A percentile compares a stretch with the other conserved stretches of the same genome.
phyloP scores from a whole-genome alignment of 2,113 vertebrate species.

The Syrrhaptes paradoxus region DNA sequence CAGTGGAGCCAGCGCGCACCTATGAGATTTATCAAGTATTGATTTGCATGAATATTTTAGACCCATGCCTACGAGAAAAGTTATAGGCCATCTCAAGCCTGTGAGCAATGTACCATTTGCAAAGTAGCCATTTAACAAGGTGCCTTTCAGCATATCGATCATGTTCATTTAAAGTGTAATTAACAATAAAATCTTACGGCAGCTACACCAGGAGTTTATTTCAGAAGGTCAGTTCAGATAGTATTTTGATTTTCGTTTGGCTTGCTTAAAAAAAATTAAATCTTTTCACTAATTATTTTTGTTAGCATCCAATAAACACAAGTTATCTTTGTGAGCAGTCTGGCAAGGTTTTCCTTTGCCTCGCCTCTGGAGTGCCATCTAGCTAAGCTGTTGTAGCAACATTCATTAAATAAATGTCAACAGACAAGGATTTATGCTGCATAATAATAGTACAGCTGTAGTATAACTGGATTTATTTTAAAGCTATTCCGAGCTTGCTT shows the following conservation, averaged over 20 bases:
- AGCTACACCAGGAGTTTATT: neutral
- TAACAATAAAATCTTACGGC: neutral
- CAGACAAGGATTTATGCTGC: constrained; percentile 61
- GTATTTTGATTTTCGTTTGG: neutral
- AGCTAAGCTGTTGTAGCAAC: constrained; percentile 60
- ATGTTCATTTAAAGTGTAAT: constrained; percentile 30
- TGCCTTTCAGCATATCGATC: constrained; percentile 26
- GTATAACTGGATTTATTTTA: constrained; percentile 61
- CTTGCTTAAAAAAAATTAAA: neutral
- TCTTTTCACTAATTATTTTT: neutral
- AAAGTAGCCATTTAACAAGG: constrained; percentile 41
- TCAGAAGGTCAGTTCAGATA: neutral
- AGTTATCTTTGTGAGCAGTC: neutral
- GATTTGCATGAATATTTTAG: constrained; percentile 66
- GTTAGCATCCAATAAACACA: neutral
- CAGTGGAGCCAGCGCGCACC: constrained; percentile 51
- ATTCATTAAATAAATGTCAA: constrained; percentile 61
- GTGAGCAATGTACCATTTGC: constrained; percentile 31
- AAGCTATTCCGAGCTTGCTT: constrained; percentile 44
- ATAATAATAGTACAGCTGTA: constrained; percentile 58
- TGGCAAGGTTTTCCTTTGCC: neutral
- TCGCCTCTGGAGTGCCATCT: constrained; percentile 69
- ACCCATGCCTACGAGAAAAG: neutral
- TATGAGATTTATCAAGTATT: constrained; percentile 67
- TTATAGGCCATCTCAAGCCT: neutral